Percentiles rank a stretch among this genome's conserved stretches.
Conservation (phyloP, 2,888 invertebrate species). For the Thelaira solivaga region DNA sequence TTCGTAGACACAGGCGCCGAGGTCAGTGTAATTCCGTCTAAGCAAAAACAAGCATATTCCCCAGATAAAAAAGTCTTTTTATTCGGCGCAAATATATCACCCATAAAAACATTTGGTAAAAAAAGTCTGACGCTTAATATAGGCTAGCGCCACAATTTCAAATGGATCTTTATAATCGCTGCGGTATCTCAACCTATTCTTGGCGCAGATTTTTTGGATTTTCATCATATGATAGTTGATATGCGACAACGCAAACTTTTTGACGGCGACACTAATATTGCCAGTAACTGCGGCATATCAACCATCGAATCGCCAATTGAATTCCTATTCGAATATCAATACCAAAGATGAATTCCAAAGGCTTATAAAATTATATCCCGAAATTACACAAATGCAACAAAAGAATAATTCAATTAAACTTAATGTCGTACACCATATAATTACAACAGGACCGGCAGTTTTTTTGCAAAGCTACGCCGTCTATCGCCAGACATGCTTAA, state of each 20-base stretch:
- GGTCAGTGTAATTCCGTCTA: conserved; percentile 45
- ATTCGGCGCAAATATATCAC: neutral
- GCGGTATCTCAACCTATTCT: conserved; percentile 50
- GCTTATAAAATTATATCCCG: conserved; percentile 28
- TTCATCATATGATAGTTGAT: conserved; percentile 5
- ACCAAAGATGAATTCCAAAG: conserved; percentile 25
- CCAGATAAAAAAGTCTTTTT: conserved; percentile 22
- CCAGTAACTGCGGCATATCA: neutral
- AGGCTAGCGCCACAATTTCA: conserved; percentile 35
- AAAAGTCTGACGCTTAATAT: conserved; percentile 33
- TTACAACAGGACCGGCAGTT: conserved; percentile 39
- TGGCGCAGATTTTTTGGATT: conserved; percentile 40
- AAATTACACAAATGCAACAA: neutral
- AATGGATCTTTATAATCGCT: conserved; percentile 40
- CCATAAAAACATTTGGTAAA: conserved; percentile 13
- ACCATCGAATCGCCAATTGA: neutral
- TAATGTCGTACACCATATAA: conserved; percentile 45
- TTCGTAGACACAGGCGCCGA: conserved; percentile 50
- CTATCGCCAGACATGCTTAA: conserved; percentile 65
- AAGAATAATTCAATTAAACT: neutral
- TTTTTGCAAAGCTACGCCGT: conserved; percentile 47
- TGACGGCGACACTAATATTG: conserved; percentile 22
- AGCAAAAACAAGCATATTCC: conserved; percentile 3
- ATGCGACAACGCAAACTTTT: conserved; percentile 30
- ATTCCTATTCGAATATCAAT: conserved; percentile 9